Percentiles rank a stretch among this genome's conserved stretches.
These are phyloP conservation scores for Troglohyphantes excavatus DNA, from an alignment of 2,888 invertebrate genomes.

Conservation along the genomic window DNA sequence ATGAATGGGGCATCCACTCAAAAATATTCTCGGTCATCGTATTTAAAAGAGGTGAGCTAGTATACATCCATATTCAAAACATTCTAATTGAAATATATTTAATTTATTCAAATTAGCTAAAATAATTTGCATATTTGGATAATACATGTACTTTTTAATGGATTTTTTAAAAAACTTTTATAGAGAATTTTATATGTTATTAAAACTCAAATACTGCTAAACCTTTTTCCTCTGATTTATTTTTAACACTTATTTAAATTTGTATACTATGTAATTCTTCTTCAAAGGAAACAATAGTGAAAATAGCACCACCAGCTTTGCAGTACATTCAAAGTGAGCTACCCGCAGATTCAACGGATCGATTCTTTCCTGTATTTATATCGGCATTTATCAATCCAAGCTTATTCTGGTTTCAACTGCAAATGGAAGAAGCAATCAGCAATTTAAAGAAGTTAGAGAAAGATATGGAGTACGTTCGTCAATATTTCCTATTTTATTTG, in stretches of 20 bases:
- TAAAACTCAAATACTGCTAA: too few species aligned
- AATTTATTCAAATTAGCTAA: too few species aligned
- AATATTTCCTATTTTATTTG: neutral
- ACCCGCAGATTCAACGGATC: neutral
- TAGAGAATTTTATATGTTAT: too few species aligned
- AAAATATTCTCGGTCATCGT: neutral
- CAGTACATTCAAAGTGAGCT: neutral
- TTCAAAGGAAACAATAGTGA: neutral
- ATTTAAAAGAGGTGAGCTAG: neutral
- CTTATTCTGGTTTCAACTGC: constrained; percentile 60
- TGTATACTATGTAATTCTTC: too few species aligned
- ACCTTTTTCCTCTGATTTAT: too few species aligned
- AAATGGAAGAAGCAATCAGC: neutral
- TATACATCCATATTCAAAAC: too few species aligned
- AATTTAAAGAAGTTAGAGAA: constrained; percentile 25
- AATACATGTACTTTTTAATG: too few species aligned
- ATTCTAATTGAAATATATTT: too few species aligned
- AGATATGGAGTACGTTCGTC: constrained; percentile 45
- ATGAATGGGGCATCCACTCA: neutral
- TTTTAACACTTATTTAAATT: too few species aligned
- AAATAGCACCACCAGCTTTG: constrained; percentile 1
- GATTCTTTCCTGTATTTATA: constrained; percentile 49
- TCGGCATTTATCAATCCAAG: constrained; percentile 21
- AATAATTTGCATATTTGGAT: too few species aligned
- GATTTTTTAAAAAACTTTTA: too few species aligned